Evolutionary conservation across 2,113 vertebrate species (phyloP).

Genomic region (Cyanistes caeruleus): DNA sequence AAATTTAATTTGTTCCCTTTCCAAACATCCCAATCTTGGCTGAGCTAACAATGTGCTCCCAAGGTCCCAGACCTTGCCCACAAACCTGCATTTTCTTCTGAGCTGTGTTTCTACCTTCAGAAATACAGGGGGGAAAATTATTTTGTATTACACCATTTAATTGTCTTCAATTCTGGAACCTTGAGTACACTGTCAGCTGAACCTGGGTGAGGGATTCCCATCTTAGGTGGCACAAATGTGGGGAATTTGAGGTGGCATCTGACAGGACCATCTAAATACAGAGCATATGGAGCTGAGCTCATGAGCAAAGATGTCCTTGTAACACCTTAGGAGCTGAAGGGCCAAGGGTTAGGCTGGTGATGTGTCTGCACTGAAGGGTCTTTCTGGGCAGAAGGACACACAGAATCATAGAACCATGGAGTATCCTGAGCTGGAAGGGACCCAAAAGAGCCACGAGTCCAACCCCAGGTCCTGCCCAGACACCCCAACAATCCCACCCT

Average conservation of each 20-base stretch:
- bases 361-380: background rate
- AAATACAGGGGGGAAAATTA: background rate
- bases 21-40: background rate
- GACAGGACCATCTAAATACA: background rate
- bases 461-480: fast-evolving
- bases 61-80: background rate
- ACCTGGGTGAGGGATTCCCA: background rate
- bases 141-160: too few species aligned
- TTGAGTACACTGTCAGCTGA: background rate
- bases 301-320: background rate
- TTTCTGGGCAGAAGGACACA: background rate
- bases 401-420: background rate
- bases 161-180: background rate
- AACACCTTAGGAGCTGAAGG: background rate
- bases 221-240: background rate
- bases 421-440: background rate
- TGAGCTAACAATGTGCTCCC: background rate
- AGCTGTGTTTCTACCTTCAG: background rate
- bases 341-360: background rate
- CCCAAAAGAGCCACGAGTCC: too few species aligned
- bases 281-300: background rate
- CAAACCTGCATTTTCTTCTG: background rate
- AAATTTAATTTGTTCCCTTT: background rate
- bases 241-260: background rate
- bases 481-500: background rate